These are phyloP conservation scores for Cebus imitator DNA, from an alignment of 2,113 vertebrate genomes.

Conservation along the genomic window DNA sequence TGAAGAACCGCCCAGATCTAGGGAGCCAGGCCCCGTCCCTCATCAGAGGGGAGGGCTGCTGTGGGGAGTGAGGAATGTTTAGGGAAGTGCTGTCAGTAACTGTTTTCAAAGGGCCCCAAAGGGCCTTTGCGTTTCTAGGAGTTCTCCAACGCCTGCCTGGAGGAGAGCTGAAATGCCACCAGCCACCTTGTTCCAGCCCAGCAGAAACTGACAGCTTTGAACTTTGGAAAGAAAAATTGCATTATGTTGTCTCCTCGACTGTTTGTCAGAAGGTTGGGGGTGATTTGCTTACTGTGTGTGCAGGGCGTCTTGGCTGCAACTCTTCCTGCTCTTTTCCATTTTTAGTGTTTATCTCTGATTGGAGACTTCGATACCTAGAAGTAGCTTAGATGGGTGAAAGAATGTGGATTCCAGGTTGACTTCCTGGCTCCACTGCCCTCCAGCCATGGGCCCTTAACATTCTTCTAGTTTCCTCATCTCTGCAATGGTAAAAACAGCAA, in stretches of 20 bases:
- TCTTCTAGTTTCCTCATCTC: not conserved
- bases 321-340: not conserved
- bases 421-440: not conserved
- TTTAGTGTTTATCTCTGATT: not conserved
- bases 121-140: not conserved
- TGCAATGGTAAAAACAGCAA: not conserved
- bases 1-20: not conserved
- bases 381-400: not conserved
- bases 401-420: not conserved
- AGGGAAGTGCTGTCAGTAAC: not conserved
- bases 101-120: not conserved
- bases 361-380: not conserved
- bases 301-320: not conserved
- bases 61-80: not conserved
- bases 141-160: not conserved
- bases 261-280: not conserved
- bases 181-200: not conserved
- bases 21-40: not conserved
- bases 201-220: conserved; percentile 9
- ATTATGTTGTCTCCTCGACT: conserved; percentile 35
- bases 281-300: not conserved
- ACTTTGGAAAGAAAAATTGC: conserved; percentile 55
- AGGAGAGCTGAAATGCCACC: conserved; percentile 29
- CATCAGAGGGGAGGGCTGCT: not conserved
- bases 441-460: not conserved